A percentile compares a stretch with the other conserved stretches of the same genome.
These are phyloP conservation scores for Pangasius djambal DNA, from an alignment of 2,797 vertebrate genomes.

Conservation along the genomic window DNA sequence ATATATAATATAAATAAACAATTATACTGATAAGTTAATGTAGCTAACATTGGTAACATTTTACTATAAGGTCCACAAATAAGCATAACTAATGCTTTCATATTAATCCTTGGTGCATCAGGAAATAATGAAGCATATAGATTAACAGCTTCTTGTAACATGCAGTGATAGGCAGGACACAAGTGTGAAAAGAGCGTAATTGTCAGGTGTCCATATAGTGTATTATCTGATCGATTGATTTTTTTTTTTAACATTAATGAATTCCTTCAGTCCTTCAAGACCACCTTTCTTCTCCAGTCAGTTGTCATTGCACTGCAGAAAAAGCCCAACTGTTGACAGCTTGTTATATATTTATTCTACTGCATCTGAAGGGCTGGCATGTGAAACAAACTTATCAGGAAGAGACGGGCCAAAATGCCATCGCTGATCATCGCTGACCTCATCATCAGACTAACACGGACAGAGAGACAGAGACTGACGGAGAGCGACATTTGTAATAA, in stretches of 20 bases:
- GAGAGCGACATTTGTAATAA: neutral
- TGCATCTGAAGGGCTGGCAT: neutral
- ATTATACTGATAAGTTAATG: neutral
- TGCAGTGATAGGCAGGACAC: neutral
- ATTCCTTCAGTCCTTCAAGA: neutral
- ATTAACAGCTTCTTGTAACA: neutral
- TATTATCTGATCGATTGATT: neutral
- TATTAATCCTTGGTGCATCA: neutral
- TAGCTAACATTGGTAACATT: neutral
- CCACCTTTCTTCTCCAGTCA: neutral
- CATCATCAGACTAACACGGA: neutral
- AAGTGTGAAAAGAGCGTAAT: neutral
- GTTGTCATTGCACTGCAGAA: neutral
- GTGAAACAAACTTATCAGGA: neutral
- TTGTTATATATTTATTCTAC: neutral
- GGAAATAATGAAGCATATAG: neutral
- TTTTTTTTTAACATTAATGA: neutral
- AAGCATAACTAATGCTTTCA: neutral
- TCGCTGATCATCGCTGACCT: conserved; percentile 14
- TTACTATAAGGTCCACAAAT: neutral
- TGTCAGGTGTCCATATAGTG: neutral
- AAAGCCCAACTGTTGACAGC: neutral
- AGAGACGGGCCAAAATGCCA: conserved; percentile 42
- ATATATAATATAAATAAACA: no score
- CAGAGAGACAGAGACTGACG: neutral